Base-by-base conservation (phyloP, 1,140 invertebrate genomes). In the Aporrectodea caliginosa region DNA sequence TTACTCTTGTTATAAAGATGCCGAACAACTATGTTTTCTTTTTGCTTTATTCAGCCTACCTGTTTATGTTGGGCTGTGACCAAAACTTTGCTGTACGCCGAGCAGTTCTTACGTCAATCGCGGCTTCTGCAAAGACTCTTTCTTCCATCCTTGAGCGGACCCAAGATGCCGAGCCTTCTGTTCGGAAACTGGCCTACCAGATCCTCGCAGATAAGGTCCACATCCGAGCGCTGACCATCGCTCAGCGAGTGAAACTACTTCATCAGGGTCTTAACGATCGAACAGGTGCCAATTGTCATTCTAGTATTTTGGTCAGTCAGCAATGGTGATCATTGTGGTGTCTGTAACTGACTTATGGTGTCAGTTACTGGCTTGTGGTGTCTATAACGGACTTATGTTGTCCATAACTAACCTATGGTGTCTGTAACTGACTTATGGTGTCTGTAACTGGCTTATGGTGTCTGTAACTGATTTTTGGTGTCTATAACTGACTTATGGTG, bases 31-130 rank as follows among this genome's bases (percentile, higher is more conserved):
- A n/a, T n/a, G n/a, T n/a, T n/a, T n/a, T n/a, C n/a, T n/a, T n/a
- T n/a, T n/a, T n/a, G n/a, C n/a, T n/a, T n/a, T n/a, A n/a, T n/a
- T n/a, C n/a, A 90, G 91, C 93, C 0, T 95, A 93, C 84, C 86
- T 93, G n/a, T 94, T 92, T 85, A 92, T 95, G 80, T 89, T 95
- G 84, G 89, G 90, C 30, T 91, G 91, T 82, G 94, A 96, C 88
- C 92, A 93, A 0, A 93, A 92, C 83, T 87, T 91, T 78, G 92
- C 92, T 76, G 93, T 94, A 6, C 90, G 93, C 78, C 89, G 91
- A 81, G 91, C 91, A 16, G 90, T 93, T 72, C 88, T 93, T 1
- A 90, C 90, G 73, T 90, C 90, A 73, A 91, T 93, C 85, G 92
- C 92, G 0, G 90, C 92, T 16, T 92, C 91, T 78, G 86, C 81